These are phyloP conservation scores for Haemorhous mexicanus DNA, from an alignment of 2,113 vertebrate genomes.

Conservation along the genomic window DNA sequence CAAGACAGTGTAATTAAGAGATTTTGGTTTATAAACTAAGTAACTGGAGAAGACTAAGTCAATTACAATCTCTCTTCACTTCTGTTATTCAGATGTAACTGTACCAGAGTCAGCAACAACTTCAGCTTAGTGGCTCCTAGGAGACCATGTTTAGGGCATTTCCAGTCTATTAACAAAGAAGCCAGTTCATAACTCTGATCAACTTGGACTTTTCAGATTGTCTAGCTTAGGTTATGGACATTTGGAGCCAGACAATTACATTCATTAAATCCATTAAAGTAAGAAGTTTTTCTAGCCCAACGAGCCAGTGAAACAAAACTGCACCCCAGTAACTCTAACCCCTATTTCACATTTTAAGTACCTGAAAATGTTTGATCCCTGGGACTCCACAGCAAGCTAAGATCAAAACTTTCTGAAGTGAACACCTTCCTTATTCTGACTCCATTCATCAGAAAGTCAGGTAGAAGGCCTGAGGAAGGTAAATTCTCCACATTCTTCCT, in stretches of 20 bases:
- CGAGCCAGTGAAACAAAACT: neutral
- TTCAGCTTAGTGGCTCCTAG: neutral
- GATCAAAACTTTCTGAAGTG: neutral
- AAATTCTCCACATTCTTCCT: neutral
- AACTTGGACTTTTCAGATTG: neutral
- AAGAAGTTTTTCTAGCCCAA: neutral
- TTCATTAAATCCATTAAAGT: neutral
- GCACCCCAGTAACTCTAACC: neutral
- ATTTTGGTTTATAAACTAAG: neutral
- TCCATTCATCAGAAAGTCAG: neutral
- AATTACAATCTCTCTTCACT: neutral
- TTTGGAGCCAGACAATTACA: neutral
- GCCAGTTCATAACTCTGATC: neutral
- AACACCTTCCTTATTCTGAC: neutral
- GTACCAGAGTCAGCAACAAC: neutral
- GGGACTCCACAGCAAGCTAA: neutral
- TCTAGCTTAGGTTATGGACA: neutral
- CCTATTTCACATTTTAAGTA: neutral
- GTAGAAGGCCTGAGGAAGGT: neutral
- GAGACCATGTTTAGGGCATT: neutral
- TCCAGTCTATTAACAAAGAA: neutral
- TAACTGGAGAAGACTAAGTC: neutral
- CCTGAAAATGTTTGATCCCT: neutral
- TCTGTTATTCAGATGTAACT: neutral
- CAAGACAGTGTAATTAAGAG: neutral